phyloP scores from a whole-genome alignment of 2,113 vertebrate genomes.

The Pedionomus torquatus region DNA sequence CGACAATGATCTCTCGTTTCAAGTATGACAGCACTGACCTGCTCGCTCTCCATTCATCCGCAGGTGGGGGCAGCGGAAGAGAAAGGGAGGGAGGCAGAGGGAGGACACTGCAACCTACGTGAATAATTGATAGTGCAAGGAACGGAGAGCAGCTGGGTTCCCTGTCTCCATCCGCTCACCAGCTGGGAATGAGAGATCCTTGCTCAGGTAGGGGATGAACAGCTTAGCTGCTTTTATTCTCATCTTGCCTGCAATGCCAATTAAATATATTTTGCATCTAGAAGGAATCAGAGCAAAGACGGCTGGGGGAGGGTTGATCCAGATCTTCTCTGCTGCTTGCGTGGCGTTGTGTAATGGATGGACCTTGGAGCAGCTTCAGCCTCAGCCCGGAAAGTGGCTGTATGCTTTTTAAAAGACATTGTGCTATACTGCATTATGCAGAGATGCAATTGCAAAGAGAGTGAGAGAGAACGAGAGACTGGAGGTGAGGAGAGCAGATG shows the following conservation, averaged over 20 bases:
- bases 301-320: background rate
- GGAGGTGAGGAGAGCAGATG: background rate
- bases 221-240: slow-evolving; percentile 47
- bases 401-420: slow-evolving; percentile 13
- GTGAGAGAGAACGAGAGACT: too few species aligned
- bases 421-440: background rate
- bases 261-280: slow-evolving; percentile 40
- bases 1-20: slow-evolving; percentile 26
- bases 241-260: background rate
- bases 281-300: background rate
- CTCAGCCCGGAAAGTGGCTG: background rate
- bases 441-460: background rate
- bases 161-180: slow-evolving; percentile 44
- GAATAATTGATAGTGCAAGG: slow-evolving; percentile 70
- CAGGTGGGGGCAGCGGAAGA: slow-evolving; percentile 72
- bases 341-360: background rate
- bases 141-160: slow-evolving; percentile 63
- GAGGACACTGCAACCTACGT: slow-evolving; percentile 78
- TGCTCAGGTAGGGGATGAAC: slow-evolving; percentile 61
- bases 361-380: slow-evolving; percentile 11
- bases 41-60: slow-evolving; percentile 33
- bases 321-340: background rate
- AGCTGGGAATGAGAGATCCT: slow-evolving; percentile 58
- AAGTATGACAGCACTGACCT: slow-evolving; percentile 73
- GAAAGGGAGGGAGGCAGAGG: slow-evolving; percentile 71